Base-by-base conservation (phyloP, 2,113 vertebrate species). In the Cercocebus atys region DNA sequence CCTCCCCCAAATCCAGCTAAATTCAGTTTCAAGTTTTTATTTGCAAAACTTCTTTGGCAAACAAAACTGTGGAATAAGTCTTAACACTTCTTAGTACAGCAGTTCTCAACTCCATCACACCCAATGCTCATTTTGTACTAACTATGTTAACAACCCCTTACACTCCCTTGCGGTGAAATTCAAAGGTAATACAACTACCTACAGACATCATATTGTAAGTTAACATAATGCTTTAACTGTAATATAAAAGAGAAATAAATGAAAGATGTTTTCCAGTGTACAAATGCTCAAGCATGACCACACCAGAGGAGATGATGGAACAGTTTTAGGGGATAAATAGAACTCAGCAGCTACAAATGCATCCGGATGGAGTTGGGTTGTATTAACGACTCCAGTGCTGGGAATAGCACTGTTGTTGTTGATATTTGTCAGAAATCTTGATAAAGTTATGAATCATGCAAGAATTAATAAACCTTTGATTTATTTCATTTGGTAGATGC, bases 21-120 rank as follows among this genome's bases (percentile, higher is more conserved):
- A 7, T 87, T 96, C 59, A 90, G 45, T 87, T 87, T 80, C 59
- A 79, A 95, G 45, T 50, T 93, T 79, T 93, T 76, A 61, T 88
- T 90, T 94, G 50, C 20, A 95, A 79, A 90, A 66, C 35, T 27
- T 75, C 38, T 81, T 87, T 91, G 76, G 82, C 43, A 95, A 88
- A 73, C 14, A 70, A 3, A 27, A 27, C 45, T 83, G 43, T 40
- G 9, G 4, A 82, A 18, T 40, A 82, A 78, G 66, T 79, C 66
- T 68, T 66, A 22, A 32, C 61, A 55, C 87, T 89, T 88, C 13
- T 23, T 55, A 47, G 43, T 27, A 3, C 14, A 30, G 17, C 6
- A 45, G 17, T 61, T 91, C 45, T 87, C 25, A 57, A 12, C 40
- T 55, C 43, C 3, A 3, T 38, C 50, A 84, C 7, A 64, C 17